Evolutionary conservation across 2,113 vertebrate genomes (phyloP).

Genomic region (Actenoides lindsayi): DNA sequence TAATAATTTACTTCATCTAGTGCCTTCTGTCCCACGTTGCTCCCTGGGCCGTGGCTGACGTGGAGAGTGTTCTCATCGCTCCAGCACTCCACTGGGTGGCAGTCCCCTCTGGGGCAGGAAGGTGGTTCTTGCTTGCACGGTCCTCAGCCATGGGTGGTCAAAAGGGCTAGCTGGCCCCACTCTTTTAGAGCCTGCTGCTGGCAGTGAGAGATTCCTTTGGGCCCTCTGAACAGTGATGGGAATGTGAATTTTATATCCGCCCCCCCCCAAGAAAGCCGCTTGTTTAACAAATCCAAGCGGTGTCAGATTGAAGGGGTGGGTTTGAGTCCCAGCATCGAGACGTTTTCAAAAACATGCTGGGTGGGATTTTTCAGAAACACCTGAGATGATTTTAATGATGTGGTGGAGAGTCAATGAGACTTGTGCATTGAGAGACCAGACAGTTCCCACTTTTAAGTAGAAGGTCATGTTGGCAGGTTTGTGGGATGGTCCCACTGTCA

Average conservation of each 20-base stretch:
- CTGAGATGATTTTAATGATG: not conserved
- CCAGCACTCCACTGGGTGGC: not conserved
- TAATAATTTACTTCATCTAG: constrained; percentile 40
- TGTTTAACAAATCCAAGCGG: not conserved
- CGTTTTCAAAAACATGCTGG: not conserved
- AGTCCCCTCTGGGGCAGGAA: not conserved
- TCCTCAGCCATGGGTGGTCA: not conserved
- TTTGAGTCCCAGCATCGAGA: not conserved
- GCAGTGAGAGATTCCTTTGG: not conserved
- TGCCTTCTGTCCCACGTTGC: constrained; percentile 17
- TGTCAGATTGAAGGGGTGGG: not conserved
- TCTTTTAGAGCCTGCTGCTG: not conserved
- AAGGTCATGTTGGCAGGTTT: not conserved
- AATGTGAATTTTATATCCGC: not conserved
- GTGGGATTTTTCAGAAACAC: constrained; percentile 14
- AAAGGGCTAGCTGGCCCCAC: not conserved
- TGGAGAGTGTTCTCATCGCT: not conserved
- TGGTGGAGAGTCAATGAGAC: not conserved
- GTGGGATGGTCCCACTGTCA: not conserved
- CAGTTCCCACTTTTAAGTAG: not conserved
- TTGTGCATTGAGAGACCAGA: not conserved
- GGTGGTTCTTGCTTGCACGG: not conserved
- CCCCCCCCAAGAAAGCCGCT: not conserved
- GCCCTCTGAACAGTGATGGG: not conserved
- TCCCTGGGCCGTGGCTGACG: not conserved